Conservation (phyloP, 2,113 vertebrate species). For the Phrynosoma blainvillii region DNA sequence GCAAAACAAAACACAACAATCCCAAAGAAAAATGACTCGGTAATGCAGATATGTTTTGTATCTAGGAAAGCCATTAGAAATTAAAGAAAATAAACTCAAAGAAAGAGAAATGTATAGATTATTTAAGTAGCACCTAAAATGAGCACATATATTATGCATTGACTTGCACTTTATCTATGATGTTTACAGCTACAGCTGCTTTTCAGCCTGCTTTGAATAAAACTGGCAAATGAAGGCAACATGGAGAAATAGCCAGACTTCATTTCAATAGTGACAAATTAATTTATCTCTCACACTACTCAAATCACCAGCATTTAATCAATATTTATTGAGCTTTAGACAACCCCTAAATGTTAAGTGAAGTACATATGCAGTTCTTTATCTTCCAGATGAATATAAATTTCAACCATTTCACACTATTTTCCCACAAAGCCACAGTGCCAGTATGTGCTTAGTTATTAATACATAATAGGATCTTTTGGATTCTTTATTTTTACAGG, state of each 20-base stretch:
- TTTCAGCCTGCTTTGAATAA: neutral
- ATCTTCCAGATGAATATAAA: neutral
- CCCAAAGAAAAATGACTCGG: neutral
- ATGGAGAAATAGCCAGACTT: neutral
- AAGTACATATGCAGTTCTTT: neutral
- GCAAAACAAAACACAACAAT: neutral
- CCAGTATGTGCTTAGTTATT: neutral
- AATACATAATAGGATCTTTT: neutral
- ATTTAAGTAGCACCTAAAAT: neutral
- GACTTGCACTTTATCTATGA: neutral
- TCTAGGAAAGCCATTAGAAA: neutral
- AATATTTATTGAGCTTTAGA: neutral
- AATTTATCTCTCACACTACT: neutral
- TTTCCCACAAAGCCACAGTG: neutral
- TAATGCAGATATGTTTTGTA: neutral
- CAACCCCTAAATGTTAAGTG: neutral
- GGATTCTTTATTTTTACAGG: neutral
- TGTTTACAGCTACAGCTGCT: conserved; percentile 10
- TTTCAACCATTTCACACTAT: neutral
- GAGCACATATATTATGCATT: neutral
- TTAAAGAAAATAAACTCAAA: neutral
- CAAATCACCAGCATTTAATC: neutral
- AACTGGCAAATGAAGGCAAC: conserved; percentile 7
- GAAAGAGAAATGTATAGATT: neutral
- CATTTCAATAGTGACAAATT: neutral